phyloP scores from a whole-genome alignment of 1,140 invertebrate species.

The Pseudoatta argentina region DNA sequence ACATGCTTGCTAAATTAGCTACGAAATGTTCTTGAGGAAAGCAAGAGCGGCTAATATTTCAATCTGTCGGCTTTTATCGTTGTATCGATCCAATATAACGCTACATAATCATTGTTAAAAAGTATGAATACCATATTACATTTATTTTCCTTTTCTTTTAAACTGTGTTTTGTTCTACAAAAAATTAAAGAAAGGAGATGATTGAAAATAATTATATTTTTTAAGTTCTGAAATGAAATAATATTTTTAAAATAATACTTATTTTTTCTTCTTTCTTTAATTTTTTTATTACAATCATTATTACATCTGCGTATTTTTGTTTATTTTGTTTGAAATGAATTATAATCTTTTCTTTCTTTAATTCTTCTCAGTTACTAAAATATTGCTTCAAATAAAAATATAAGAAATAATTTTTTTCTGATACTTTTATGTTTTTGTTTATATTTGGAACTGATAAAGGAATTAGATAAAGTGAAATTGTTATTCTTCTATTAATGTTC shows the following conservation, averaged over 20 bases:
- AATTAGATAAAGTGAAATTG: neutral
- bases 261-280: neutral
- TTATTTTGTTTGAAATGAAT: neutral
- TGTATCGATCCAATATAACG: constrained; percentile 6
- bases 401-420: neutral
- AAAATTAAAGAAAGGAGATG: neutral
- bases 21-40: neutral
- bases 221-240: neutral
- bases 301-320: neutral
- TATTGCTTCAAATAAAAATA: neutral
- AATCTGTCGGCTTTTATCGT: constrained; percentile 19
- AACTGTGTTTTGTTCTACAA: neutral
- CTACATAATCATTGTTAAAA: neutral
- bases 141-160: neutral
- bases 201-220: neutral
- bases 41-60: constrained; percentile 5
- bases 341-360: neutral
- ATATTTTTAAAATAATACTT: neutral
- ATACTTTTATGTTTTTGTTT: neutral
- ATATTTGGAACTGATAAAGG: neutral
- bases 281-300: neutral
- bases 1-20: constrained; percentile 20
- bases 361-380: neutral
- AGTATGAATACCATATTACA: constrained; percentile 2
- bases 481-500: neutral